Conservation (phyloP, 2,113 vertebrate genomes). For the Megaceryle maxima region DNA sequence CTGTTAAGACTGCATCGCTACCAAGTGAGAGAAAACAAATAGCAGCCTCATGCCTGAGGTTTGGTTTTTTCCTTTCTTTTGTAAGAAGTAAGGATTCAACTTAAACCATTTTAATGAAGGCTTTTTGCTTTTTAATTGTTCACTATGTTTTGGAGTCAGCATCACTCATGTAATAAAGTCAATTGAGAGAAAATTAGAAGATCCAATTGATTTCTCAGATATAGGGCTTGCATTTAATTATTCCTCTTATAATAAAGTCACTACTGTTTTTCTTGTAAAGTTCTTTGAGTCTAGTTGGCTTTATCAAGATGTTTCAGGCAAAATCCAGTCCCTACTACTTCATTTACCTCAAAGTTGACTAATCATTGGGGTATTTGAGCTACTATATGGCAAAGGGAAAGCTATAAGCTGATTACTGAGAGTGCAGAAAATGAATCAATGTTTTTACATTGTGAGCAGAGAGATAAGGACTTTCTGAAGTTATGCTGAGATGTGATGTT, state of each 20-base stretch:
- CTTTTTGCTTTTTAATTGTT: not conserved
- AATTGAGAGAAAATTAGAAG: not conserved
- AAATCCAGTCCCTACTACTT: not conserved
- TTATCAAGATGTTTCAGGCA: slow-evolving; percentile 24
- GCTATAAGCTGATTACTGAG: slow-evolving; percentile 25
- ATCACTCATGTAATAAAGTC: not conserved
- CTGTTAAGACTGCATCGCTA: not conserved
- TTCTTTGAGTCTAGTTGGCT: slow-evolving; percentile 3
- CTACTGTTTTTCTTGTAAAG: not conserved
- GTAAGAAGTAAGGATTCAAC: not conserved
- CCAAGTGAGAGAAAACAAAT: not conserved
- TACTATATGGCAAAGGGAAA: not conserved
- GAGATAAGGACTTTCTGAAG: slow-evolving; percentile 29
- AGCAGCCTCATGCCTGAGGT: not conserved
- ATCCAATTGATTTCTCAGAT: not conserved
- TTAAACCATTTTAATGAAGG: not conserved
- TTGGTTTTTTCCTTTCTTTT: not conserved
- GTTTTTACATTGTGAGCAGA: slow-evolving; percentile 4
- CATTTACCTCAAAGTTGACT: not conserved
- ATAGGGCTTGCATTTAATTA: not conserved
- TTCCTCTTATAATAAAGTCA: not conserved
- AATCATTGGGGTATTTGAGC: slow-evolving; percentile 5
- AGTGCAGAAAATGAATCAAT: not conserved
- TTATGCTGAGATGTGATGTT: not conserved
- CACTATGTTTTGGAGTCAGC: not conserved